Evolutionary conservation across 2,888 invertebrate genomes (phyloP).

Genomic region (Tachina grossa): DNA sequence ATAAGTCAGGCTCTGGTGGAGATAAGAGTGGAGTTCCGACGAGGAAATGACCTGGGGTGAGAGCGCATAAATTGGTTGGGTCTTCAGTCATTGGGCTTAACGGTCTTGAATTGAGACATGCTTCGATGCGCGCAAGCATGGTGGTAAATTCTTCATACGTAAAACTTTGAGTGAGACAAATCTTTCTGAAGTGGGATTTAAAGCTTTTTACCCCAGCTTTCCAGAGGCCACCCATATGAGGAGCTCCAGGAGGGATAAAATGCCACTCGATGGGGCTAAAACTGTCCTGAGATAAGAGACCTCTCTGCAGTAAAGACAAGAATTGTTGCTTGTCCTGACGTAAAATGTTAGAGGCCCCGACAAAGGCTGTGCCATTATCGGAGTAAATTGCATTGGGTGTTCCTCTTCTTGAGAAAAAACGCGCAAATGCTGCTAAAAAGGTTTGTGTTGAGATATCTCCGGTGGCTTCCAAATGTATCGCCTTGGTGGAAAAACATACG

Average conservation of each 20-base stretch:
- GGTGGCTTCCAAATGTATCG: neutral
- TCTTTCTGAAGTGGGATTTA: no score
- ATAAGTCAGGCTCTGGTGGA: slow-evolving; percentile 10
- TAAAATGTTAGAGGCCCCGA: no score
- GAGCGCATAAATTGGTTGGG: no score
- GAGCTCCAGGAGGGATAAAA: slow-evolving; percentile 44
- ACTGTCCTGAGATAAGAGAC: neutral
- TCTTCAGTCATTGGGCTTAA: no score
- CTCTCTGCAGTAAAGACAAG: neutral
- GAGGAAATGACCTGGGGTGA: neutral
- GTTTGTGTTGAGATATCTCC: slow-evolving; percentile 3
- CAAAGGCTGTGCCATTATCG: neutral
- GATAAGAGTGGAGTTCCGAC: slow-evolving; percentile 7
- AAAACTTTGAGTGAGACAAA: no score
- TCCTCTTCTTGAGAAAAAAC: no score
- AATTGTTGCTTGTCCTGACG: neutral
- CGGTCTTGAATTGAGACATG: no score
- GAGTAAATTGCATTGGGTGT: neutral
- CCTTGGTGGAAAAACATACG: no score
- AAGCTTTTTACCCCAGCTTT: no score
- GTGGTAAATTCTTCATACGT: no score
- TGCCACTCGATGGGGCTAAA: neutral
- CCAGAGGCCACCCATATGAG: neutral
- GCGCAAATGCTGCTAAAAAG: neutral
- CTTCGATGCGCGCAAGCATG: no score